A percentile compares a stretch with the other conserved stretches of the same genome.
phyloP scores from a whole-genome alignment of 2,888 invertebrate species.

The Ptilodon capucinus region DNA sequence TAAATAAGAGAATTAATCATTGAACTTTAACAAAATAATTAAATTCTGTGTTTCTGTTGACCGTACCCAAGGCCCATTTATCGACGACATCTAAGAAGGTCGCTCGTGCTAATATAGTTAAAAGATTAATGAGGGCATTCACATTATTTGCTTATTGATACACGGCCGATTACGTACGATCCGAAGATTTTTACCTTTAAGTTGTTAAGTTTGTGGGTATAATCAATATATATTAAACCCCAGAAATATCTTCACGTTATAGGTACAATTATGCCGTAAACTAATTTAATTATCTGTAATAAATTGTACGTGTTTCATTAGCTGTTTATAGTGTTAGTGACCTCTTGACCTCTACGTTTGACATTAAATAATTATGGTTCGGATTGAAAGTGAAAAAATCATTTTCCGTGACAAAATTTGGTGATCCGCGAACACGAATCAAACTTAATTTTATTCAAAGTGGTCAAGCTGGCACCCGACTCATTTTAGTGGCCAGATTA shows the following conservation, averaged over 20 bases:
- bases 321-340: not conserved
- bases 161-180: not conserved
- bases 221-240: not conserved
- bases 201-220: not conserved
- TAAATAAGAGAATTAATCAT: not conserved
- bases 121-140: slow-evolving; percentile 11
- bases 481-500: not conserved
- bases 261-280: not conserved
- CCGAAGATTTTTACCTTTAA: not conserved
- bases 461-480: not conserved
- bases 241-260: not conserved
- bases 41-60: not conserved
- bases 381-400: not conserved
- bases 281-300: not conserved
- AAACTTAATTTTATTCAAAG: too few relatives aligned
- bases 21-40: not conserved
- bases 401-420: not conserved
- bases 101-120: slow-evolving; percentile 4
- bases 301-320: not conserved
- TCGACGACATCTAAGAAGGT: slow-evolving; percentile 4
- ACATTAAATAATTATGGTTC: not conserved
- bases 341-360: not conserved
- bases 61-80: not conserved
- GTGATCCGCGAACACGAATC: too few relatives aligned
- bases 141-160: slow-evolving; percentile 3